Evolutionary conservation across 2,113 vertebrate species (phyloP), one percentile per base, ranked within the genome.

Genomic region (Phyllopteryx taeniolatus): DNA sequence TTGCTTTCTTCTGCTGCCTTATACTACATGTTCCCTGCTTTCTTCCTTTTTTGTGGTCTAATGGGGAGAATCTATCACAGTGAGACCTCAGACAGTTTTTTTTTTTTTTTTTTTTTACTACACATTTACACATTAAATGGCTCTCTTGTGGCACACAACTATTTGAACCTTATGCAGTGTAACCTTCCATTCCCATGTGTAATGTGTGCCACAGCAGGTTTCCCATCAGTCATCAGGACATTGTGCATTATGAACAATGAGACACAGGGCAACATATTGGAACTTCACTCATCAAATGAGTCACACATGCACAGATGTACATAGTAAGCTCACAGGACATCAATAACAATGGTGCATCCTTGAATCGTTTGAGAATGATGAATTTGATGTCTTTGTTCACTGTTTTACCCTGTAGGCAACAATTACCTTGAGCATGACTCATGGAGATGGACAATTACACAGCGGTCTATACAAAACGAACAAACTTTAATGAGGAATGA

Each of bases 391-490:
- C 42, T 46, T 46, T 27, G 11, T 65, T 46, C 20, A 44, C 20
- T 2, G 12, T 14, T 65, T 46, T 49, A 44, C 44, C 44, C 22
- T 19, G 64, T 46, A 27, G n/a, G 12, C n/a, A 22, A 15, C 13
- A 27, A 65, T 65, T 47, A 31, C n/a, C 20, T 66, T 47, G 35
- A 66, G 47, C 43, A 31, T 66, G 44, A 27, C 43, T 66, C 64
- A 7, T 22, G 20, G 39, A 22, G 61, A 42, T 42, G 17, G 14
- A 64, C 62, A 3, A 13, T 44, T 39, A 42, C 8, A 33, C 27
- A 60, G 22, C 17, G 2, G 8, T 2, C 1, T 27, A 53, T 19
- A 44, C 43, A 6, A 44, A 27, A 27, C 27, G 17, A 63, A 14
- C 62, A 44, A 65, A 66, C n/a, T 31, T 66, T 27, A 27, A 47